Base-by-base conservation (phyloP, 2,113 vertebrate genomes). In the Lampris incognitus region DNA sequence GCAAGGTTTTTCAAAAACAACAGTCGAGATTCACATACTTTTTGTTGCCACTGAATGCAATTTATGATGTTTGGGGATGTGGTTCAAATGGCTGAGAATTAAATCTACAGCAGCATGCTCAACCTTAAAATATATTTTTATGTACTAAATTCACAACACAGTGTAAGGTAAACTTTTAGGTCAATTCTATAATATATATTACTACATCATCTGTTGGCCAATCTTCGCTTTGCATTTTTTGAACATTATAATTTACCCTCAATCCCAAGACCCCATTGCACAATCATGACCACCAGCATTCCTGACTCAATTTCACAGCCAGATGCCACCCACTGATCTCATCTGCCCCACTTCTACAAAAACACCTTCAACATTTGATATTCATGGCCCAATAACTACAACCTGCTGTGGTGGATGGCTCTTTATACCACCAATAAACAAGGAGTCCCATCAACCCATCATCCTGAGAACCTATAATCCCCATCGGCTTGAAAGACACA, bases 301-400 rank as follows among this genome's bases (percentile, higher is more conserved):
- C 79, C 69, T 72, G 66, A 69, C 76, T 89, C 79, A 78, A 80
- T 84, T 88, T 83, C 83, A 83, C 82, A 82, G 69, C 60, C 69
- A 76, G 65, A 66, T 79, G 54, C 75, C 78, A 69, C 62, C 42
- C 48, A 80, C 68, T 83, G 70, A 65, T 76, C 66, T 9, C 52
- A 3, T 50, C 66, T 64, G 77, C 56, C 71, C 48, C 41, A 46
- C 62, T 56, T 71, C 64, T 69, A 37, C 79, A 59, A 48, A 85
- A 65, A 83, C 67, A 76, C 44, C 51, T 5, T 58, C 40, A 56
- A 48, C 71, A 60, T 82, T 50, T 74, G 46, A 75, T 40, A 82
- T 82, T 83, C 44, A 84, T 57, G 6, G 38, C 44, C 58, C 64
- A 48, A 52, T 68, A 76, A 72, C 41, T 49, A n/a, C 9, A 74